Conservation (phyloP, 2,888 invertebrate species). For the Coleophora deauratella region DNA sequence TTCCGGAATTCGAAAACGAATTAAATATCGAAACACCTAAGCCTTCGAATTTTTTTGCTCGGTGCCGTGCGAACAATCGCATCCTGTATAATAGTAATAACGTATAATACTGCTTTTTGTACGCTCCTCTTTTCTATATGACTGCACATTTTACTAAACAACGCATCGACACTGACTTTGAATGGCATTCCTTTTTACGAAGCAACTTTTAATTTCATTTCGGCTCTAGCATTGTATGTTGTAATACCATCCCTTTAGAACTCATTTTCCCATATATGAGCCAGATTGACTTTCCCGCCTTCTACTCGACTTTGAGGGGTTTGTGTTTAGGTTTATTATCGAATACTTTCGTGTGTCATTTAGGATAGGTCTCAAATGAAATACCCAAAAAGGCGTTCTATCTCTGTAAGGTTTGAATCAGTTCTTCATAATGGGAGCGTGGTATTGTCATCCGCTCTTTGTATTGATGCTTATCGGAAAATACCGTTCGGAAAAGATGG, state of each 20-base stretch:
- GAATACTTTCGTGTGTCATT: constrained; percentile 16
- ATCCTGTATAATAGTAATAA: constrained; percentile 43
- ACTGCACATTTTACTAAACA: constrained; percentile 66
- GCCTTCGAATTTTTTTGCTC: constrained; percentile 42
- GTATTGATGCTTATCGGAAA: constrained; percentile 42
- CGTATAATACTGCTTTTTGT: constrained; percentile 50
- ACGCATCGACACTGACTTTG: constrained; percentile 30
- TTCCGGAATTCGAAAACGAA: constrained; percentile 26
- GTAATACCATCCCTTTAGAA: constrained; percentile 11
- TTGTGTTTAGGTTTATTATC: constrained; percentile 26
- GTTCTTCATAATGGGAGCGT: constrained; percentile 52
- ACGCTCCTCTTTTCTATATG: constrained; percentile 50
- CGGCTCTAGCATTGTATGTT: constrained; percentile 9
- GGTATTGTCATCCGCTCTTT: constrained; percentile 45
- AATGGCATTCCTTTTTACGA: constrained; percentile 35
- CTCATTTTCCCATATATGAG: constrained; percentile 15
- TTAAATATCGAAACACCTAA: constrained; percentile 24
- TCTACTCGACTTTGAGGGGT: constrained; percentile 13
- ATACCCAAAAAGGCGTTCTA: constrained; percentile 37
- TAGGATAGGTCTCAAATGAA: constrained; percentile 29
- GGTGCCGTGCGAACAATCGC: constrained; percentile 44
- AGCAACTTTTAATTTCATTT: constrained; percentile 23
- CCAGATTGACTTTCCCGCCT: constrained; percentile 8
- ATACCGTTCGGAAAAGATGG: constrained; percentile 49
- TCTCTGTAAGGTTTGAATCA: constrained; percentile 51